Conservation (phyloP, 2,888 invertebrate species). For the Halictus quadricinctus region DNA sequence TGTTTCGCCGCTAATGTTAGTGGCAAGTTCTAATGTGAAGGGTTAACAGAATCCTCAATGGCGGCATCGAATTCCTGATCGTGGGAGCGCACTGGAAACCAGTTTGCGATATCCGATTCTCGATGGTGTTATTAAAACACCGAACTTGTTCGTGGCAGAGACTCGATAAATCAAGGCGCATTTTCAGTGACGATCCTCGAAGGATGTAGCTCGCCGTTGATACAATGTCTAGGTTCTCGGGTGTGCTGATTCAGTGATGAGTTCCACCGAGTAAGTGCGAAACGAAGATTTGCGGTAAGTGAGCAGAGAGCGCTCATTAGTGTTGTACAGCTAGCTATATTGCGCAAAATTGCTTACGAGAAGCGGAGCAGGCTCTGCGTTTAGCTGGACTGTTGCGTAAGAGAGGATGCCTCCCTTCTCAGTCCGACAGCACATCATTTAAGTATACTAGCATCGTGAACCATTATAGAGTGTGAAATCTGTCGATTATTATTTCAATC, state of each 20-base stretch:
- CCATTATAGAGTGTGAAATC: not conserved
- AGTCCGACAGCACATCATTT: not conserved
- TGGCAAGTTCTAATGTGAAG: not conserved
- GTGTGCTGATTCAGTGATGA: not conserved
- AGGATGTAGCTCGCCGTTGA: not conserved
- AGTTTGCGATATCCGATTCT: not conserved
- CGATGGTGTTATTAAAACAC: not conserved
- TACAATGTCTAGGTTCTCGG: conserved; percentile 13
- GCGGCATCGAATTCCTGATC: not conserved
- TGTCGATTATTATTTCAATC: conserved; percentile 2
- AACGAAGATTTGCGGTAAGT: conserved; percentile 37
- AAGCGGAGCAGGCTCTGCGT: conserved; percentile 73
- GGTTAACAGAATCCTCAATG: not conserved
- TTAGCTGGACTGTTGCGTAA: conserved; percentile 68
- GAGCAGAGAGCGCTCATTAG: conserved; percentile 54
- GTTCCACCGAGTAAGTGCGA: conserved; percentile 13
- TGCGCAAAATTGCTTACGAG: conserved; percentile 79
- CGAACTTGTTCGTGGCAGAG: not conserved
- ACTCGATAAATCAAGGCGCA: not conserved
- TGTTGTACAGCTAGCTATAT: conserved; percentile 58
- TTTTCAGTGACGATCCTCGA: not conserved
- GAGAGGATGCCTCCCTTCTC: conserved; percentile 62
- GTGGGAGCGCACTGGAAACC: not conserved
- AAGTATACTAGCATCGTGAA: not conserved
- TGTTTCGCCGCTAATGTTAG: not conserved